Evolutionary conservation across 2,888 invertebrate species (phyloP).

Genomic region (Melanostoma scalare): DNA sequence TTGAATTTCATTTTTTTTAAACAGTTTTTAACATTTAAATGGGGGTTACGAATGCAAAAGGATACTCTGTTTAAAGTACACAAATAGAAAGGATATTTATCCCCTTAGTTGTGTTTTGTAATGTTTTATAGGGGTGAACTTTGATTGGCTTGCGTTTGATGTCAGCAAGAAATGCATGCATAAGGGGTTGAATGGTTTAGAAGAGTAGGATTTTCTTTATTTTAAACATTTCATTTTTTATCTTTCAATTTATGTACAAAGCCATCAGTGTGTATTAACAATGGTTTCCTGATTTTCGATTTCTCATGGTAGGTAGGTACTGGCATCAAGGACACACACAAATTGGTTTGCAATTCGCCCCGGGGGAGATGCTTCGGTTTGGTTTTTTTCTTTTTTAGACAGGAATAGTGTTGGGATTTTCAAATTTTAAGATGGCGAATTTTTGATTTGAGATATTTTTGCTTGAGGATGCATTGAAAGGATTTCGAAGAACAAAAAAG

Average conservation of each 20-base stretch:
- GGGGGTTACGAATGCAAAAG: conserved; percentile 71
- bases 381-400: not conserved
- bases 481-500: conserved; percentile 37
- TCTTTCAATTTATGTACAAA: conserved; percentile 65
- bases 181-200: conserved; percentile 56
- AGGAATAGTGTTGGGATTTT: conserved; percentile 24
- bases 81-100: conserved; percentile 25
- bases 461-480: conserved; percentile 32
- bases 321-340: conserved; percentile 33
- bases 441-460: conserved; percentile 42
- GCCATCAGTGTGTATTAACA: conserved; percentile 53
- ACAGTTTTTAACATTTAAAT: conserved; percentile 60
- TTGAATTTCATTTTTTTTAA: conserved; percentile 12
- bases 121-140: conserved; percentile 75
- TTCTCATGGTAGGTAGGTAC: conserved; percentile 54
- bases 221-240: conserved; percentile 49
- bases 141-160: conserved; percentile 76
- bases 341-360: conserved; percentile 60
- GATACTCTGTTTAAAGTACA: conserved; percentile 44
- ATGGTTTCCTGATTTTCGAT: conserved; percentile 65
- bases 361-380: conserved; percentile 50
- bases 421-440: conserved; percentile 46
- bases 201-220: conserved; percentile 32
- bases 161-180: conserved; percentile 44
- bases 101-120: conserved; percentile 53